Base-by-base conservation (phyloP, 2,113 vertebrate species). In the Neogobius melanostomus region DNA sequence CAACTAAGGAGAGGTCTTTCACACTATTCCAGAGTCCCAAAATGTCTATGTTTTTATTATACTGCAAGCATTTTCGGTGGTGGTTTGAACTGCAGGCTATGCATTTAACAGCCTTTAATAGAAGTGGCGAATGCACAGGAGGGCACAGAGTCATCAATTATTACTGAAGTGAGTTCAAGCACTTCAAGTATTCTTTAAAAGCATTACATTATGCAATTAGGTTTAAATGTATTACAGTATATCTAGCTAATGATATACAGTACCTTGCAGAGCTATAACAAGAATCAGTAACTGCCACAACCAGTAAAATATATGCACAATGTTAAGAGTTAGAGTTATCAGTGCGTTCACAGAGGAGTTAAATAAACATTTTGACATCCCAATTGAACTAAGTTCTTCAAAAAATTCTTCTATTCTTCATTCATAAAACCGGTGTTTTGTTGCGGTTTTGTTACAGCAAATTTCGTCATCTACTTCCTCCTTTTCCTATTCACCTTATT, bases 11-110 rank as follows among this genome's bases (percentile, higher is more conserved):
- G 16, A 46, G 43, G 68, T 76, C 42, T 42, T 67, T 17, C 62
- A 57, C 48, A 72, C 10, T 6, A 6, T 46, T 79, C 6, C 74
- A 62, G 75, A 70, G 68, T 44, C 17, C 16, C 8, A 15, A 46
- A 76, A 70, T 65, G 10, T 57, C 44, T 66, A 21, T 51, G 52
- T 59, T 51, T 81, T 66, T 70, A 5, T 53, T 66, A 65, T 49
- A 2, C 6, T 66, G 36, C 51, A 51, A 43, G 11, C 21, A 7
- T 65, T 42, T 68, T 17, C 15, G 15, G 4, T 43, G 17, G 16
- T 11, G 54, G 42, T 66, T 44, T 64, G 8, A 63, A 66, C 44
- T 6, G 12, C 14, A 74, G 78, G 3, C 36, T 15, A 7, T 60
- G 6, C 43, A 43, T 61, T 67, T 43, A 61, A 45, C 14, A 5